Base-by-base conservation (phyloP, 2,888 invertebrate species). In the Ceratothoa steindachneri region DNA sequence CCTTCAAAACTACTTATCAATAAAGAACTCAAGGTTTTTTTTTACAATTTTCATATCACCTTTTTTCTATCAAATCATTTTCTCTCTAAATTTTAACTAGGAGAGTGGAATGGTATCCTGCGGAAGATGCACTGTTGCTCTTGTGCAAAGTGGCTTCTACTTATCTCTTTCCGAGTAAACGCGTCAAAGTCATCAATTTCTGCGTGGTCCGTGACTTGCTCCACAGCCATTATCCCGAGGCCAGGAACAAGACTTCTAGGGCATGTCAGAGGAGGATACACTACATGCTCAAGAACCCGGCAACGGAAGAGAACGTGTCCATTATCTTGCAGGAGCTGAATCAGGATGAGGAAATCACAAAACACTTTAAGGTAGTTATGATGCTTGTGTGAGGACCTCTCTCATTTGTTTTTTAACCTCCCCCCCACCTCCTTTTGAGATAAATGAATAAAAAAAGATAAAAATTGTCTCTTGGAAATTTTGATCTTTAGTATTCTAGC, bases 101-200 rank as follows among this genome's bases (percentile, higher is more conserved):
- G 69, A 82, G 84, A 69, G 88, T 90, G 0, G 86, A 86, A 5
- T 93, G 92, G 91, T 86, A 87, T 5, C 82, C 87, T 0, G 85
- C 87, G 51, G 93, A 93, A 83, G 92, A 92, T 83, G 88, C 88
- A 64, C 84, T 90, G 71, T 82, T 93, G 1, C 84, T 90, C 65
- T 86, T 92, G 77, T 88, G 89, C 80, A 89, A 89, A 81, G 89
- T 90, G 0, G 89, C 89, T 0, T 75, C 77, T 1, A 70, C 72
- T n/a, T 77, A 77, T 71, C 73, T 80, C 7, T 71, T 80, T 30
- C 68, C 67, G 51, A 73, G 71, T n/a, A 73, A 77, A 53, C 72
- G 75, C 12, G 74, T 69, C 15, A 74, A 80, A 41, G 80, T 80
- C 72, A 75, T 81, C 30, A 75, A 80, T 31, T 81, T 80, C 60